Percentiles rank a stretch among this genome's conserved stretches.
These are phyloP conservation scores for Macroglossus sobrinus DNA, from an alignment of 2,113 vertebrate species.

Conservation along the genomic window DNA sequence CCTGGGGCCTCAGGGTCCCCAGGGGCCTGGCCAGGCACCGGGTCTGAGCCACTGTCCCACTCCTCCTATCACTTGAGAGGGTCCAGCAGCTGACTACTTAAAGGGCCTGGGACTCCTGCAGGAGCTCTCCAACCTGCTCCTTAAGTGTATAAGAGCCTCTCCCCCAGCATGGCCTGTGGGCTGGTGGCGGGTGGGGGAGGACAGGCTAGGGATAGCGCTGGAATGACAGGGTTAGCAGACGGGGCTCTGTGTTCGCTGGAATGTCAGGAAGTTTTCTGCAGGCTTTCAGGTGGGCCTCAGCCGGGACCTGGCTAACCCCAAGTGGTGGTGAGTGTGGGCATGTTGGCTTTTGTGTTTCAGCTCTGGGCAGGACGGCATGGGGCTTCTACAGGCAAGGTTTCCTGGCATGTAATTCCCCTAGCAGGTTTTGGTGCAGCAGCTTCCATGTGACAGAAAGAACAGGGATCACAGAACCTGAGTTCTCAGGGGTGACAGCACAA, in stretches of 20 bases:
- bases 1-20: background rate
- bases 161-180: background rate
- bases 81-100: too few relatives aligned
- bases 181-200: too few relatives aligned
- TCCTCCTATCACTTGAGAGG: background rate
- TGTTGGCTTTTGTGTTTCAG: background rate
- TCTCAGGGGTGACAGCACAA: background rate
- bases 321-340: accelerated
- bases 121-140: background rate
- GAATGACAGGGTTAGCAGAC: background rate
- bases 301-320: background rate
- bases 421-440: background rate
- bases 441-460: background rate
- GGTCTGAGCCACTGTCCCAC: background rate
- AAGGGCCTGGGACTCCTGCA: too few relatives aligned
- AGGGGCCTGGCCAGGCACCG: too few relatives aligned
- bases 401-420: background rate
- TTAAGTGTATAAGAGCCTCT: background rate
- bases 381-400: background rate
- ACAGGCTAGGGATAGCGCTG: background rate
- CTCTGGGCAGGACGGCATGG: accelerated
- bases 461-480: background rate
- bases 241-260: background rate
- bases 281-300: background rate
- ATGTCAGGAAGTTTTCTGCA: background rate